Percentiles rank a stretch among this genome's conserved stretches.
Conservation (phyloP, 1,140 invertebrate species). For the Eriosoma lanigerum region DNA sequence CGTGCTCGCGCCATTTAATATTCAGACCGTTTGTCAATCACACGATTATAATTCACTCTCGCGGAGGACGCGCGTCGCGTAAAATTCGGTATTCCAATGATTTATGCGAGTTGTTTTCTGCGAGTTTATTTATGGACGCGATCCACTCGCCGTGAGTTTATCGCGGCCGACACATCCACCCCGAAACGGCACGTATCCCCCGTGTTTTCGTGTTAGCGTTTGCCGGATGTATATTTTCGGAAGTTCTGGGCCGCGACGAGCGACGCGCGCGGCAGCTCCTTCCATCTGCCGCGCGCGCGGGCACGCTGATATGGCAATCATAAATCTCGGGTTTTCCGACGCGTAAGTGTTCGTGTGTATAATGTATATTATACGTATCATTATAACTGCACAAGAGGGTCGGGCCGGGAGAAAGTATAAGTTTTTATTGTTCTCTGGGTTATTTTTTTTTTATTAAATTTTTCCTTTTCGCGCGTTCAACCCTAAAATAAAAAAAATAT, state of each 20-base stretch:
- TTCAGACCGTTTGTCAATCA: constrained; percentile 7
- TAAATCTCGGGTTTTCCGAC: constrained; percentile 41
- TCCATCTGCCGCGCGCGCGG: not conserved
- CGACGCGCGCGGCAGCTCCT: not conserved
- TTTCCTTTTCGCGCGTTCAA: not conserved
- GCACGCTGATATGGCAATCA: constrained; percentile 13
- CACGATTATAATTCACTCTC: not conserved
- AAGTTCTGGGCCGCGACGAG: not conserved
- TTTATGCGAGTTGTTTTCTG: constrained; percentile 25
- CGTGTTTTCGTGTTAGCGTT: constrained; percentile 8
- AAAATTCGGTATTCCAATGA: constrained; percentile 19
- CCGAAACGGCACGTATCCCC: not conserved
- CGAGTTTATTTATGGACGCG: constrained; percentile 1
- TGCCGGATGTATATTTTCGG: constrained; percentile 4
- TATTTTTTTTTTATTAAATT: constrained; percentile 27
- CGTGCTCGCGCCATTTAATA: constrained; percentile 15
- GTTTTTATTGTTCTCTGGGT: constrained; percentile 27
- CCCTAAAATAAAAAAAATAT: constrained; percentile 5
- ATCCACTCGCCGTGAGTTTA: not conserved
- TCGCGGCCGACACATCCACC: constrained; percentile 5
- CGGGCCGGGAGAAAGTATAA: not conserved
- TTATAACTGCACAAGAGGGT: not conserved
- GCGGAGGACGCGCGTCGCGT: not conserved
- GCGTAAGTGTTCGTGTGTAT: not conserved
- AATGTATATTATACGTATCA: not conserved